These are phyloP conservation scores for Thymelicus sylvestris DNA, from an alignment of 2,888 invertebrate genomes.

Conservation along the genomic window DNA sequence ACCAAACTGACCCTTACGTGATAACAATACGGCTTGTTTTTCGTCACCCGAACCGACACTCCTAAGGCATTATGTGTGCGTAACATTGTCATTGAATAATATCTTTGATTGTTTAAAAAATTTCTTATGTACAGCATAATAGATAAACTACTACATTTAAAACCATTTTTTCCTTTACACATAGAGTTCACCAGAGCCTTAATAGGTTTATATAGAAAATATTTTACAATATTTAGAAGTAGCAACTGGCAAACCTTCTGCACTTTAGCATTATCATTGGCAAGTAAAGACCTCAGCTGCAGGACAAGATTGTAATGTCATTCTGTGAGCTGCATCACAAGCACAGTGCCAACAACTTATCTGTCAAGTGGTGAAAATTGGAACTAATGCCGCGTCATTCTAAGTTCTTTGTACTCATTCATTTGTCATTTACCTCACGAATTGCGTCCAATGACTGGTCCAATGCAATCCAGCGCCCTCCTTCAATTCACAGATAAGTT, in stretches of 20 bases:
- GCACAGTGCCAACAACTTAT: too few species aligned
- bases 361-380: too few species aligned
- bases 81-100: slow-evolving; percentile 41
- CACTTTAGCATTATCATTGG: neutral
- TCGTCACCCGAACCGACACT: neutral
- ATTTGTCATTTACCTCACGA: too few species aligned
- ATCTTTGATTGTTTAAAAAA: slow-evolving; percentile 39
- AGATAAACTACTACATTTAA: slow-evolving; percentile 19
- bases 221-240: neutral
- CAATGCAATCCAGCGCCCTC: too few species aligned
- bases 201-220: neutral
- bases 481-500: too few species aligned
- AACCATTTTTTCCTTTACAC: neutral
- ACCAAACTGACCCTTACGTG: neutral
- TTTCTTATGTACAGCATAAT: slow-evolving; percentile 50
- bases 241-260: neutral
- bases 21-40: neutral
- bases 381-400: too few species aligned
- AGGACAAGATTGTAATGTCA: neutral
- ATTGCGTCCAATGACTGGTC: too few species aligned
- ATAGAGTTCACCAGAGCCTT: neutral
- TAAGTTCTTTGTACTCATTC: too few species aligned
- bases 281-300: neutral
- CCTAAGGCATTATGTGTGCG: slow-evolving; percentile 54
- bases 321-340: neutral